phyloP scores from a whole-genome alignment of 2,113 vertebrate genomes.

The Tyrannus savana region DNA sequence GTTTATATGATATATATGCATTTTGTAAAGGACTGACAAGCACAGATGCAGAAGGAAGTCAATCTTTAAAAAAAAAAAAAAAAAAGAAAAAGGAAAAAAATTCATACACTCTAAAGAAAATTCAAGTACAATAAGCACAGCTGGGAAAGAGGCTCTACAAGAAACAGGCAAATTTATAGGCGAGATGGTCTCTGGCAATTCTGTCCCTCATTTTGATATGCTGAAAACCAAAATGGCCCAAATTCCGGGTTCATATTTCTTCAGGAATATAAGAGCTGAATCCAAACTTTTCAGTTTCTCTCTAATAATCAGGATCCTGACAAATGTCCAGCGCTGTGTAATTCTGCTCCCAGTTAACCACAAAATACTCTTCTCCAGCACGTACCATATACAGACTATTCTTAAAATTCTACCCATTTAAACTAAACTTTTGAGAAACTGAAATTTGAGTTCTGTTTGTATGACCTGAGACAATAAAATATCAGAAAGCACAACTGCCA shows the following conservation, averaged over 20 bases:
- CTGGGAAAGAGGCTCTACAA: neutral
- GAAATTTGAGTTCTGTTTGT: neutral
- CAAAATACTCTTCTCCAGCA: neutral
- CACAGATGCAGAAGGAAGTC: neutral
- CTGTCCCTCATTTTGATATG: neutral
- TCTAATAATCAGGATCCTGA: neutral
- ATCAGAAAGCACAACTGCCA: neutral
- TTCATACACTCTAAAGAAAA: neutral
- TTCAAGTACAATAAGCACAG: neutral
- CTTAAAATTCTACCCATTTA: neutral
- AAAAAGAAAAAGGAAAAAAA: neutral
- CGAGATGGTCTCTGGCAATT: neutral
- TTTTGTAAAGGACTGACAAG: neutral
- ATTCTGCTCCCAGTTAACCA: neutral
- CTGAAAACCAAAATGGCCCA: neutral
- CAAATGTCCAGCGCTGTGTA: neutral
- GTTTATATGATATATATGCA: neutral
- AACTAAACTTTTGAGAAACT: neutral
- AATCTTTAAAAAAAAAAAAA: neutral
- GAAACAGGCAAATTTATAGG: neutral
- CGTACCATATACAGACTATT: fast-evolving
- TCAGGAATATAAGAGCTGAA: neutral
- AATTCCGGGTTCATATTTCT: neutral
- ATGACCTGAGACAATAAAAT: too few relatives aligned
- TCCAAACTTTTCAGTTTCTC: neutral